phyloP scores from a whole-genome alignment of 2,797 vertebrate species.

The Lithobates sylvaticus region DNA sequence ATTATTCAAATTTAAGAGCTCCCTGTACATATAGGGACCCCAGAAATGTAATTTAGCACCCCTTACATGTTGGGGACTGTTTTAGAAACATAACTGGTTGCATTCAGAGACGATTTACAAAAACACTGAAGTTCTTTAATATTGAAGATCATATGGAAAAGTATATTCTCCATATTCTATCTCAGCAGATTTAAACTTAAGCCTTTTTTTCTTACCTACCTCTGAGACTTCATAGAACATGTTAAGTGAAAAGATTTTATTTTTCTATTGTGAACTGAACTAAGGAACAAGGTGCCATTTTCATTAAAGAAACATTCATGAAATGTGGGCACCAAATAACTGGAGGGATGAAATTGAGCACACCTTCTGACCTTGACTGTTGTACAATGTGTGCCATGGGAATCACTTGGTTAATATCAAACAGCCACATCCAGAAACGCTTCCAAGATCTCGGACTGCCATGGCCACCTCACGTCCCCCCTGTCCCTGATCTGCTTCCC shows the following conservation, averaged over 20 bases:
- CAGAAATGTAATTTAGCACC: too few species aligned
- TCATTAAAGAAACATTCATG: conserved; percentile 36
- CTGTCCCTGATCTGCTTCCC: conserved; percentile 60
- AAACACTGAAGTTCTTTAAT: too few species aligned
- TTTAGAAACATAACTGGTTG: neutral
- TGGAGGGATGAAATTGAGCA: conserved; percentile 49
- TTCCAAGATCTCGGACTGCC: conserved; percentile 56
- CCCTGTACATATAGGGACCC: neutral
- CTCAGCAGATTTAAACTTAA: too few species aligned
- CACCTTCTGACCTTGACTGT: conserved; percentile 54
- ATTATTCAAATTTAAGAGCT: neutral
- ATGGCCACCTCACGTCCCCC: conserved; percentile 60
- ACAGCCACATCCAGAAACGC: conserved; percentile 59
- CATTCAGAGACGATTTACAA: too few species aligned
- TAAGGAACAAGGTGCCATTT: conserved; percentile 10
- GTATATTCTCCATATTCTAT: neutral
- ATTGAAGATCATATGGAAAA: too few species aligned
- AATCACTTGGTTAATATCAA: conserved; percentile 62
- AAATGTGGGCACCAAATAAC: conserved; percentile 39
- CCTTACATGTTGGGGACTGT: neutral
- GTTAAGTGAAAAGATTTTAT: neutral
- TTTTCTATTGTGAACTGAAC: neutral
- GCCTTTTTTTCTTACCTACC: neutral
- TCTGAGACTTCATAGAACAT: neutral
- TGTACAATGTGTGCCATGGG: conserved; percentile 58